Base-by-base conservation (phyloP, 2,797 vertebrate genomes). In the Antennarius maculatus region DNA sequence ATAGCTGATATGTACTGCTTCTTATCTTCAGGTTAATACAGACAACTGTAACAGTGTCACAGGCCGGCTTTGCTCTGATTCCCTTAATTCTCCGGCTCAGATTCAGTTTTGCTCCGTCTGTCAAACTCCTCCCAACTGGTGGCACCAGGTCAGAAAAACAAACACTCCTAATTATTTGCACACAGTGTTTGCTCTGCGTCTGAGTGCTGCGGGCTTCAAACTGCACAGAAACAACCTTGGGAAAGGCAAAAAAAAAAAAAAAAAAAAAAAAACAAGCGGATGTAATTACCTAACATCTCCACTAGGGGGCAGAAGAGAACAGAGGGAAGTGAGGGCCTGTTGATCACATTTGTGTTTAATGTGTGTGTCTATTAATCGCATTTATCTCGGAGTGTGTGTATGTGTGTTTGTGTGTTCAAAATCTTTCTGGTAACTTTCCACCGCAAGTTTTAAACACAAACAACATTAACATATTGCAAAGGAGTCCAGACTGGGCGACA, bases 181-280 rank as follows among this genome's bases (percentile, higher is more conserved):
- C 61, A 29, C 1, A 43, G 43, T 74, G 77, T 76, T 80, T 83
- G 74, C 16, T 61, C 52, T 66, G 54, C 7, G 76, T 53, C 61
- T 65, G 64, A 52, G 49, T 28, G 47, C 59, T 74, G 67, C 31
- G 53, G 72, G 62, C 71, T 67, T 58, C 51, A 78, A 78, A 72
- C 77, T 79, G 73, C 75, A 61, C 72, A 66, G 82, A 77, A 86
- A 17, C 76, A 80, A 78, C 75, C 70, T 79, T 80, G 84, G 60
- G 63, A 56, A 48, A 34, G 23, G 23, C 23, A 17, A 4, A 43
- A 43, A 23, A 23, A 23, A 23, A 23, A 23, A 23, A 23, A 23
- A 23, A 23, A 23, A 23, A 23, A 23, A 23, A 23, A 23, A 41
- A 42, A 53, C 9, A 6, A 37, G 58, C 55, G 13, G 14, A 54